Evolutionary conservation across 2,113 vertebrate species (phyloP), one percentile per base, ranked within the genome.

Genomic region (Beaufortia kweichowensis): DNA sequence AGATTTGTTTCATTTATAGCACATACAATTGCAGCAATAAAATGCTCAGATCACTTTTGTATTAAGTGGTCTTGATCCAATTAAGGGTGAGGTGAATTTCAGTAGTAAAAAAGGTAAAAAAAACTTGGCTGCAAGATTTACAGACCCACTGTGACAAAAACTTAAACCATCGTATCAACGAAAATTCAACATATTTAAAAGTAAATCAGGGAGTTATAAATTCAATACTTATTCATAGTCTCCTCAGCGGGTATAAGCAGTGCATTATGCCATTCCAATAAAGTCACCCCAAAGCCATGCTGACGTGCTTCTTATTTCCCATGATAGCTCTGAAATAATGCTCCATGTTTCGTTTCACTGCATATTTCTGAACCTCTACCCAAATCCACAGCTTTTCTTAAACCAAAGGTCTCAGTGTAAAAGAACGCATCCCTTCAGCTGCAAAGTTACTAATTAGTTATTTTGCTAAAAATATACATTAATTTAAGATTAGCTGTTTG

Each of bases 121-220:
- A 26, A 61, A 65, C 78, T 85, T 90, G 90, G 90, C 90, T 79
- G 88, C 89, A 86, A 93, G 91, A 92, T 93, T 94, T 93, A 93
- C 85, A 92, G 84, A 86, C 78, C 88, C 86, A 72, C 85, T 86
- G 91, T 90, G 87, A 90, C 89, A 85, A 82, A 84, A 88, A 83
- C 79, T 79, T 75, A 84, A 88, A 85, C 79, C 83, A 84, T 79
- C 71, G 84, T 86, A 82, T 87, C 80, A 89, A 68, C 84, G 31
- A 48, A 86, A 86, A 83, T 86, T 84, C 80, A 79, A 82, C 43
- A 83, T 88, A 77, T 83, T 74, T 89, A 87, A 91, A 90, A 84
- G 89, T 75, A 82, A 86, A 72, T 85, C 79, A 69, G 90, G 89
- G 92, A 91, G 84, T 89, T 84, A 87, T 93, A 92, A 90, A 91